Evolutionary conservation across 2,797 vertebrate species (phyloP), one percentile per base, ranked within the genome.

Genomic region (Ibycter americanus): DNA sequence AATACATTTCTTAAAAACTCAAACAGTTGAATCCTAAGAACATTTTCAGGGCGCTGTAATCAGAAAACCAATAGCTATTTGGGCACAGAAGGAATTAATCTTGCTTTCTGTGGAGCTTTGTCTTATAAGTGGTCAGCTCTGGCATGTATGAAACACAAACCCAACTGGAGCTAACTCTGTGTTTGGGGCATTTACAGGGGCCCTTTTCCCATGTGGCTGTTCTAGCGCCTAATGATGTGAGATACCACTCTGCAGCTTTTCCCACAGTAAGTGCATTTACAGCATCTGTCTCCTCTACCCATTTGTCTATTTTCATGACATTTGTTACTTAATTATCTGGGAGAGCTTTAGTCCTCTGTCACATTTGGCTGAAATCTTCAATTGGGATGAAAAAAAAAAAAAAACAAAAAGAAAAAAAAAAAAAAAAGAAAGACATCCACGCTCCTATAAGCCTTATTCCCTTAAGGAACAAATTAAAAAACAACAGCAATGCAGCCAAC

Each of bases 261-360:
- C 96, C 93, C 92, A 94, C 90, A 97, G 62, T 52, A 71, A 77
- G 92, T 92, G 63, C 93, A 96, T 61, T 90, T 70, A 32, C 38
- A 95, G 66, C 81, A 90, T 96, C 92, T 96, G 92, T 77, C 63
- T 89, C 58, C 63, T 89, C 83, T 91, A 84, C 44, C 18, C 86
- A 93, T 92, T 92, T 90, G 31, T 84, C 92, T 94, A 5, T 89
- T 77, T 96, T 77, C 81, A 63, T 90, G 78, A 80, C 81, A 90
- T 95, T 95, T 92, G 52, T 83, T 93, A 87, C 49, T 94, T 81
- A 89, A 90, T 92, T 90, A 62, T 89, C 62, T 90, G 66, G 29
- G 86, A 87, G 77, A 90, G 73, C 15, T 94, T 93, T 68, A 95
- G 86, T 25, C 62, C 89, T 91, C 78, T 89, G 70, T 63, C 74